Base-by-base conservation (phyloP, 2,797 vertebrate genomes). In the Synaphobranchus kaupii region DNA sequence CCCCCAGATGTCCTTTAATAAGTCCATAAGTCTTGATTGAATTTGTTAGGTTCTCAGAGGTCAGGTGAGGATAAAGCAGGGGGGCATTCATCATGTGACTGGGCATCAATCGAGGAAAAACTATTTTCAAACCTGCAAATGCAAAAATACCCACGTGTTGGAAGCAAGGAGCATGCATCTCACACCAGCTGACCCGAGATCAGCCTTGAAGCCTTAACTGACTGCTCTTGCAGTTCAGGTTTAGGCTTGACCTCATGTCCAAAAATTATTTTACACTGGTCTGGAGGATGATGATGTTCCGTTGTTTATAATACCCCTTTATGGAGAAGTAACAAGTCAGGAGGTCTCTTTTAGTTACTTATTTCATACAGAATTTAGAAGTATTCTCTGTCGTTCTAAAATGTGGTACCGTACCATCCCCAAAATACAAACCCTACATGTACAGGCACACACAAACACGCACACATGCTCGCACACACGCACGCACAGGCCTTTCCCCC, bases 121-220 rank as follows among this genome's bases (percentile, higher is more conserved):
- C 6, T 44, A 34, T 1, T 15, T 15, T 20, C 22, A 28, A 68
- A 82, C 50, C n/a, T 52, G 50, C 22, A 86, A 86, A 60, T 52
- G 80, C 56, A 22, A 50, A 80, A 13, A 52, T 82, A 25, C 50
- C 63, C 80, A 52, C 25, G 78, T 44, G 44, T 82, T 52, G 86
- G 78, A 83, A 86, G 86, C 86, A 28, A 86, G 80, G n/a, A 63
- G 22, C 60, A 63, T 83, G 86, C 56, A 12, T 15, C 10, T 31
- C 66, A 71, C n/a, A 71, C 66, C 66, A 71, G 15, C 54, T 56
- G 54, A 56, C 54, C 54, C 15, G 13, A 56, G 54, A 56, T 56
- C 54, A 56, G 54, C 54, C 54, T 56, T 13, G 1, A 54, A 54
- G 52, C 52, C 52, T 54, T 10, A 54, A 10, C 52, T 2, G 52